Evolutionary conservation across 2,888 invertebrate genomes (phyloP).

Genomic region (Belgica antarctica): DNA sequence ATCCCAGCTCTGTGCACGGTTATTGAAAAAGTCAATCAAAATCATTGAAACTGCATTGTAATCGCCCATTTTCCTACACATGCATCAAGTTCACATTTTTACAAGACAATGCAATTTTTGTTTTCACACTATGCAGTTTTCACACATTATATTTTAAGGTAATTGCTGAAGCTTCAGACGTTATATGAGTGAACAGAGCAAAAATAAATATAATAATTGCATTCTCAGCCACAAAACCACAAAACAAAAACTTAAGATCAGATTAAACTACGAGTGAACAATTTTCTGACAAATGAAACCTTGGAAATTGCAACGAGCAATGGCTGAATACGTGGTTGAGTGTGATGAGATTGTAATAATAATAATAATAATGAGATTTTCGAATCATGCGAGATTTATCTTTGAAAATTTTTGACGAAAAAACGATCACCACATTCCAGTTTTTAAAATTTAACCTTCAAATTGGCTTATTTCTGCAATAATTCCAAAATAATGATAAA

Average conservation of each 20-base stretch:
- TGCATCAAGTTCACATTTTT: constrained; percentile 24
- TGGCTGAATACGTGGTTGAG: background rate
- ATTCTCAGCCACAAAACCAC: constrained; percentile 13
- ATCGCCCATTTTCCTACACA: constrained; percentile 29
- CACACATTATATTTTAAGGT: constrained; percentile 29
- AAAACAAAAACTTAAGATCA: constrained; percentile 16
- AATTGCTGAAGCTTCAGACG: constrained; percentile 28
- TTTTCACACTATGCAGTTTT: too few species aligned
- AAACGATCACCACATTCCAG: background rate
- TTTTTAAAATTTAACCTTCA: too few species aligned
- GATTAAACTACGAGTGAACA: background rate
- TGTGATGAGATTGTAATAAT: background rate
- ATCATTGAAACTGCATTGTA: constrained; percentile 39
- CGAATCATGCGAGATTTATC: background rate
- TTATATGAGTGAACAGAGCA: constrained; percentile 16
- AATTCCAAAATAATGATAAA: too few species aligned
- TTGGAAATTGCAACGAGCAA: constrained; percentile 13
- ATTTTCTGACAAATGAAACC: constrained; percentile 30
- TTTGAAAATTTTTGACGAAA: background rate
- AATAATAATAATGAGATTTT: background rate
- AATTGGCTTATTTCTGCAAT: too few species aligned
- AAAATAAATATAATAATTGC: constrained; percentile 14
- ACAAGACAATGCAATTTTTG: constrained; percentile 19
- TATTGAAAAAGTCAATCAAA: constrained; percentile 41
- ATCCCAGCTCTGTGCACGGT: background rate